These are phyloP conservation scores for Poecilia picta DNA, from an alignment of 2,797 vertebrate genomes.

Conservation along the genomic window DNA sequence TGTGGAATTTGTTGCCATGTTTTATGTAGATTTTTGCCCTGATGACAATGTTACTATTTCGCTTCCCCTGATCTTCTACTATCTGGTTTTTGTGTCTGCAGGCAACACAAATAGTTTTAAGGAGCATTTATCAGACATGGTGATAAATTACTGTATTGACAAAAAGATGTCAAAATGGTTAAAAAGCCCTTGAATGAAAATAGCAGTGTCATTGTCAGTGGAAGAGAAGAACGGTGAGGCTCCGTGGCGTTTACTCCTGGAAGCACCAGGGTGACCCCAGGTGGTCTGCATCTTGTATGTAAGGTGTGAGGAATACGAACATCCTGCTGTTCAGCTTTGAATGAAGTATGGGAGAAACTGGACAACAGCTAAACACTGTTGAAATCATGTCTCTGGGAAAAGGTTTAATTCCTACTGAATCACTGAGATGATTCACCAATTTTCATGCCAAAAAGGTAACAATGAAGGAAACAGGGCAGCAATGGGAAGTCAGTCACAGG, in stretches of 20 bases:
- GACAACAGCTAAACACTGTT: not conserved
- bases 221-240: too few species aligned
- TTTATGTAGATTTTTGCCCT: not conserved
- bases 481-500: constrained; percentile 45
- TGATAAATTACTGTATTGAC: not conserved
- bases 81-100: not conserved
- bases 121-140: not conserved
- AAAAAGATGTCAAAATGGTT: not conserved
- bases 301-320: not conserved
- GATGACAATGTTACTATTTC: not conserved
- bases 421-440: not conserved
- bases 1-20: not conserved
- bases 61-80: not conserved
- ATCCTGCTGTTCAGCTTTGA: not conserved
- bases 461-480: constrained; percentile 43
- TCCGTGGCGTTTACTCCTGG: too few species aligned
- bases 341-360: not conserved
- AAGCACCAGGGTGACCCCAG: not conserved
- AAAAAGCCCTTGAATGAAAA: not conserved
- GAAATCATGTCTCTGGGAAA: not conserved
- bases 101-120: not conserved
- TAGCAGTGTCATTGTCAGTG: too few species aligned
- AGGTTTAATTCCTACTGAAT: not conserved
- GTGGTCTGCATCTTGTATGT: not conserved
- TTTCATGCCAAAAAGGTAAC: constrained; percentile 15